A percentile compares a stretch with the other conserved stretches of the same genome.
Evolutionary conservation across 2,113 vertebrate genomes (phyloP).

Genomic region (Cynopterus brachyotis): DNA sequence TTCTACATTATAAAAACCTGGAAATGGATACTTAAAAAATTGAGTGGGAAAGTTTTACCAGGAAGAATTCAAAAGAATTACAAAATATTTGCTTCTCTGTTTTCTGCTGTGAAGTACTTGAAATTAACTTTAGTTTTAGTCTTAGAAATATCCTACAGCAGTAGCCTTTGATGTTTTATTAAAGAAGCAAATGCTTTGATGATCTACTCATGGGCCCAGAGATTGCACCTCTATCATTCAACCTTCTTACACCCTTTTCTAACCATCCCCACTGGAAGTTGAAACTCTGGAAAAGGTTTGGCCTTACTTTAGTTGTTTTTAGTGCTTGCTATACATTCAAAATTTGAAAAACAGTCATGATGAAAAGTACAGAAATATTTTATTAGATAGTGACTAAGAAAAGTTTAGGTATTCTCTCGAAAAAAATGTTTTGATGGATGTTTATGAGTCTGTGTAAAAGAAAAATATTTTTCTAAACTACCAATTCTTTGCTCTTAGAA

Average conservation of each 20-base stretch:
- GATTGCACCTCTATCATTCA: not conserved
- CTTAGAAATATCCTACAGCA: not conserved
- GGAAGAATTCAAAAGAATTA: conserved; percentile 7
- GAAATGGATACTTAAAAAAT: not conserved
- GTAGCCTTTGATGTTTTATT: conserved; percentile 37
- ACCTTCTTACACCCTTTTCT: not conserved
- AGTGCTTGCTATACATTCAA: not conserved
- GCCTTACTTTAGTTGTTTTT: not conserved
- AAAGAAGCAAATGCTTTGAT: conserved; percentile 44
- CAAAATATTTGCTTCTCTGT: not conserved
- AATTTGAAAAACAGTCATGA: not conserved
- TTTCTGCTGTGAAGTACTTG: not conserved
- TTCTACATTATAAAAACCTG: not conserved
- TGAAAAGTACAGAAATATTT: not conserved
- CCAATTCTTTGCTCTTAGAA: not conserved
- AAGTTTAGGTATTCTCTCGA: not conserved
- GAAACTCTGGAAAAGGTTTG: not conserved
- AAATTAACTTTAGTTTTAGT: conserved; percentile 32
- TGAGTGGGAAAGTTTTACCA: not conserved
- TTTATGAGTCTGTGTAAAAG: not conserved
- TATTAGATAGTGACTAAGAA: not conserved
- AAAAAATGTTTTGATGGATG: not conserved
- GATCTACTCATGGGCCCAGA: not conserved
- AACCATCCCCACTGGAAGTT: not conserved
- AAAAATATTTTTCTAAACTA: not conserved